phyloP scores from a whole-genome alignment of 2,113 vertebrate species.

The Hemibagrus wyckioides region DNA sequence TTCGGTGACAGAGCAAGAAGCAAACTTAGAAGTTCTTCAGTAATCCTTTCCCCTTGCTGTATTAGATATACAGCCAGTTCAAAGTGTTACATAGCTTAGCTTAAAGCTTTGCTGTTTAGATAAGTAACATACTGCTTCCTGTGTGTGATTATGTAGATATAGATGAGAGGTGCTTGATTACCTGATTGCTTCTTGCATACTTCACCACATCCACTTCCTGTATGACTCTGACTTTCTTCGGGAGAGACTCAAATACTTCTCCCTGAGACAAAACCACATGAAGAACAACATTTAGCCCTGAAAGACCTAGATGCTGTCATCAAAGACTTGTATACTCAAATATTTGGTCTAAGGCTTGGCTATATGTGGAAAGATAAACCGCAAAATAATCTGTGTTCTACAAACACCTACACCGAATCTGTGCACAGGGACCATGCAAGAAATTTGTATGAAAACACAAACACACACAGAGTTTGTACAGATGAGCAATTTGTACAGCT shows the following conservation, averaged over 20 bases:
- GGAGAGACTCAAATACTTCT: slow-evolving; percentile 61
- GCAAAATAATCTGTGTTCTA: not conserved
- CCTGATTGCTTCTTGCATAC: slow-evolving; percentile 69
- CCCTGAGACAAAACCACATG: slow-evolving; percentile 64
- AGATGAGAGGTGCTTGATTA: slow-evolving; percentile 47
- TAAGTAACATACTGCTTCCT: not conserved
- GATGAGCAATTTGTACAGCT: not conserved
- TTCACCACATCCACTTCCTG: slow-evolving; percentile 63
- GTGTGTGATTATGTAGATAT: not conserved
- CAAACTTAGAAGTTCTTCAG: not conserved
- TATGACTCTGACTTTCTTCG: slow-evolving; percentile 66
- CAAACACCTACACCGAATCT: not conserved
- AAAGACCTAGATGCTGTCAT: not conserved
- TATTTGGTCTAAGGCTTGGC: not conserved
- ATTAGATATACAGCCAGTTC: not conserved
- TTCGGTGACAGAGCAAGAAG: not conserved
- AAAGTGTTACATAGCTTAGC: not conserved
- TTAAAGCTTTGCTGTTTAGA: not conserved
- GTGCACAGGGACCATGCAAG: not conserved
- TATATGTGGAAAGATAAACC: not conserved
- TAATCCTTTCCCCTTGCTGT: not conserved
- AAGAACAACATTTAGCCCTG: slow-evolving; percentile 3
- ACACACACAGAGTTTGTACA: not conserved
- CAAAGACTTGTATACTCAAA: not conserved
- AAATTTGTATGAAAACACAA: not conserved